Base-by-base conservation (phyloP, 1,140 invertebrate genomes). In the Calliphora vicina region DNA sequence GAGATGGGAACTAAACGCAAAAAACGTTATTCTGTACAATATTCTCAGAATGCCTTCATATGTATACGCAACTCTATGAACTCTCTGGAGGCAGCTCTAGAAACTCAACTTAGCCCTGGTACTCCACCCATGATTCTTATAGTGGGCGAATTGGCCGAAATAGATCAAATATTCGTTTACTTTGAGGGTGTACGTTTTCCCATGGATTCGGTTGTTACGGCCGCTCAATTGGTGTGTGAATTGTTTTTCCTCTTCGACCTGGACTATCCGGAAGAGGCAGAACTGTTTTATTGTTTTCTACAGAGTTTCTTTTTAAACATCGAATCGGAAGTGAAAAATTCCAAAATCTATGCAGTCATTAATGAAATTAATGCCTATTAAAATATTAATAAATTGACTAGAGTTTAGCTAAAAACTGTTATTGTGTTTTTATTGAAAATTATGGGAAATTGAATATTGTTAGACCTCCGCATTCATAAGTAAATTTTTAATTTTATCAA, bases 361-460 rank as follows among this genome's bases (percentile, higher is more conserved):
- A 78, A 78, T 43, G 74, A 78, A 10, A 78, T 78, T 78, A 25
- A 78, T n/a, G 74, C 74, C 15, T 76, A 13, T 76, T 20, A 78
- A 67, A 67, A 23, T 67, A 8, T 67, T 23, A 67, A 25, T 23
- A 25, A 67, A 67, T 23, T 10, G 17, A 67, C 4, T 17, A 10
- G 3, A 15, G 45, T 50, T 50, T 50, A 50, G 15, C 15, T 17
- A 50, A 50, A 50, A 35, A 35, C n/a, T n/a, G n/a, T 8, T 35
- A 35, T 1, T 57, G 13, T 57, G 13, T 57, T 57, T 57, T 57
- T 57, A n/a, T 57, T 17, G 12, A n/a, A 57, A 57, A n/a, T 57
- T n/a, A 6, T n/a, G n/a, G n/a, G n/a, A 57, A 57, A 1, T 35
- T 0, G 10, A 35, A n/a, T n/a, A n/a, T n/a, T n/a, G n/a, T n/a